Percentiles rank a stretch among this genome's conserved stretches.
phyloP scores from a whole-genome alignment of 2,888 invertebrate genomes.

The Athrips mouffetella region DNA sequence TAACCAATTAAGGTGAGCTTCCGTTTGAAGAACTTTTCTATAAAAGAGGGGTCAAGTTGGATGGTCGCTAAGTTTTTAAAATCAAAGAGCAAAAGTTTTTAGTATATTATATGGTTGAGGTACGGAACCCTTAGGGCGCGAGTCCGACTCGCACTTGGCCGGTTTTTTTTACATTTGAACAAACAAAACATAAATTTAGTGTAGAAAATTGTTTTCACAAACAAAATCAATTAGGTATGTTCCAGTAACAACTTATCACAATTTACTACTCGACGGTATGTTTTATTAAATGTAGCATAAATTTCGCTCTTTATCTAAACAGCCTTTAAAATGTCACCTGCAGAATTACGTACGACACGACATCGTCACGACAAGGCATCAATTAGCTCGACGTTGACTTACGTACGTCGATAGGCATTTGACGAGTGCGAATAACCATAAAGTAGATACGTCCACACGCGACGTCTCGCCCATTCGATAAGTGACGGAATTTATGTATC shows the following conservation, averaged over 20 bases:
- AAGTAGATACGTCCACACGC: constrained; percentile 57
- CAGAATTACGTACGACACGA: constrained; percentile 32
- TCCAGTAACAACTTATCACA: background rate
- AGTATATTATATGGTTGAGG: too few species aligned
- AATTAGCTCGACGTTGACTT: constrained; percentile 63
- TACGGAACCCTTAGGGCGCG: too few species aligned
- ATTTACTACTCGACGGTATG: background rate
- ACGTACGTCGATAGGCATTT: constrained; percentile 50
- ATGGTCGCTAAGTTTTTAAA: too few species aligned
- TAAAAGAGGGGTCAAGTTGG: too few species aligned
- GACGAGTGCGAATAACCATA: constrained; percentile 50
- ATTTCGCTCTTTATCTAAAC: constrained; percentile 9
- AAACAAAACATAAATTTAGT: too few species aligned
- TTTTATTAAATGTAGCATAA: constrained; percentile 2
- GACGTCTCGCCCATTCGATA: constrained; percentile 57
- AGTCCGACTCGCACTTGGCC: too few species aligned
- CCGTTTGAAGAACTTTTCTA: too few species aligned
- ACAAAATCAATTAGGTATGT: too few species aligned
- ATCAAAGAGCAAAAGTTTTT: too few species aligned
- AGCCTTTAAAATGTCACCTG: constrained; percentile 26
- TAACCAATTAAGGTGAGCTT: too few species aligned
- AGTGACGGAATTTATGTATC: constrained; percentile 53
- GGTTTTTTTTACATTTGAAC: too few species aligned
- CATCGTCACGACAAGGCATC: constrained; percentile 48
- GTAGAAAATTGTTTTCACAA: too few species aligned